Evolutionary conservation across 2,113 vertebrate genomes (phyloP).

Genomic region (Nansenia antarctica): DNA sequence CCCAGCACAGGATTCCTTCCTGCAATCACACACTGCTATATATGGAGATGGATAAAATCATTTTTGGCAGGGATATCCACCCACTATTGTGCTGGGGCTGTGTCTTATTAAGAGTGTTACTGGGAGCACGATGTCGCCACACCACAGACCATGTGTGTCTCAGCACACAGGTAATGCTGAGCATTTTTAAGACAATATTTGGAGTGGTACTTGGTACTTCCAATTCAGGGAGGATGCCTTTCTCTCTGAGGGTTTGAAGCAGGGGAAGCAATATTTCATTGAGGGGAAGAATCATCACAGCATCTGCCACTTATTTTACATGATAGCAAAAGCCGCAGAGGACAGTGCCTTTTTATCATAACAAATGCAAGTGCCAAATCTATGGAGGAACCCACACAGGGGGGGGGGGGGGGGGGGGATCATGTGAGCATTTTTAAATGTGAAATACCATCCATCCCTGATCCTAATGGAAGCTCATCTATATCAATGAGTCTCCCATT

Average conservation of each 20-base stretch:
- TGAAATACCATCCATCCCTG: slow-evolving; percentile 23
- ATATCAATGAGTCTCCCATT: slow-evolving; percentile 36
- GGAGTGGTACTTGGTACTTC: slow-evolving; percentile 1
- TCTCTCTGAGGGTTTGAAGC: slow-evolving; percentile 2
- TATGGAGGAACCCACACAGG: slow-evolving; percentile 5
- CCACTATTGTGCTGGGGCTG: slow-evolving; percentile 7
- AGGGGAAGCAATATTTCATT: slow-evolving; percentile 26
- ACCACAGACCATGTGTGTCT: neutral
- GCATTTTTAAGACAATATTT: neutral
- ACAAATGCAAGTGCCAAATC: neutral
- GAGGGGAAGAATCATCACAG: slow-evolving; percentile 21
- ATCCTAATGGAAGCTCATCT: slow-evolving; percentile 36
- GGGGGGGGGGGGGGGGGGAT: neutral
- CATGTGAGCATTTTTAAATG: slow-evolving; percentile 18
- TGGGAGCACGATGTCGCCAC: neutral
- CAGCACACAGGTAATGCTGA: neutral
- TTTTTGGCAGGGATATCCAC: neutral
- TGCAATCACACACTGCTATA: slow-evolving; percentile 26
- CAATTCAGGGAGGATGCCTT: slow-evolving; percentile 25
- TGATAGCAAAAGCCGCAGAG: slow-evolving; percentile 11
- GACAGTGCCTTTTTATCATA: slow-evolving; percentile 10
- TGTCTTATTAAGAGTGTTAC: slow-evolving; percentile 5
- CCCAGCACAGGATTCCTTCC: neutral
- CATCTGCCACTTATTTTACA: slow-evolving; percentile 28
- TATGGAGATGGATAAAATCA: slow-evolving; percentile 19